Evolutionary conservation across 2,797 vertebrate genomes (phyloP).

Genomic region (Enteromius paludinosus): DNA sequence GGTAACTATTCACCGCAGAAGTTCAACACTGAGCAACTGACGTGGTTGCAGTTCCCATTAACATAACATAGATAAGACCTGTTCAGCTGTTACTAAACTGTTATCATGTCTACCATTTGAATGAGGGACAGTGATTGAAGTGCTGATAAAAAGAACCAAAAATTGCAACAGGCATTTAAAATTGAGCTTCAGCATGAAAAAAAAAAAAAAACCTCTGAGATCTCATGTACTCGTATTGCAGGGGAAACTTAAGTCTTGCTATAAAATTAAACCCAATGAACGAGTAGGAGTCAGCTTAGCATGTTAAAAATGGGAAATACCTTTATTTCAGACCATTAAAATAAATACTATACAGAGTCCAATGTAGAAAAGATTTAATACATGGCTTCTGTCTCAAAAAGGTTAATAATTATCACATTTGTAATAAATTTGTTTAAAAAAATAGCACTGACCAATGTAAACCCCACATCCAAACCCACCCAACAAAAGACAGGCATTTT

Average conservation of each 20-base stretch:
- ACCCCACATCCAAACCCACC: slow-evolving; percentile 64
- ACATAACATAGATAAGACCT: background rate
- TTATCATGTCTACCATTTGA: background rate
- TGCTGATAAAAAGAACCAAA: background rate
- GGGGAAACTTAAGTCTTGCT: background rate
- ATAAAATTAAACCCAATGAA: slow-evolving; percentile 35
- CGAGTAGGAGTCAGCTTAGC: slow-evolving; percentile 57
- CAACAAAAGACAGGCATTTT: slow-evolving; percentile 68
- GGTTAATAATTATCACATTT: slow-evolving; percentile 75
- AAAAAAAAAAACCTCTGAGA: slow-evolving; percentile 12
- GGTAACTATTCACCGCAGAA: background rate
- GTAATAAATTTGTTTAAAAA: slow-evolving; percentile 76
- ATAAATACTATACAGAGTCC: slow-evolving; percentile 90
- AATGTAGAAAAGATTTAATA: slow-evolving; percentile 85
- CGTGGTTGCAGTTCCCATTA: too few species aligned
- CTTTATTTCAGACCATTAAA: slow-evolving; percentile 87
- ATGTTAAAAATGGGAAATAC: slow-evolving; percentile 78
- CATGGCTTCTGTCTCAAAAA: slow-evolving; percentile 82
- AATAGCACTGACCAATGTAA: slow-evolving; percentile 76
- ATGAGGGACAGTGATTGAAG: background rate
- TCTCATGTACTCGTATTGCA: background rate
- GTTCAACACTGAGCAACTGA: background rate
- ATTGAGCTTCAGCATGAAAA: background rate
- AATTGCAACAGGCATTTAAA: background rate
- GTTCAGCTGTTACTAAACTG: too few species aligned